phyloP scores from a whole-genome alignment of 2,797 vertebrate species.

The Amphiprion clarkii region DNA sequence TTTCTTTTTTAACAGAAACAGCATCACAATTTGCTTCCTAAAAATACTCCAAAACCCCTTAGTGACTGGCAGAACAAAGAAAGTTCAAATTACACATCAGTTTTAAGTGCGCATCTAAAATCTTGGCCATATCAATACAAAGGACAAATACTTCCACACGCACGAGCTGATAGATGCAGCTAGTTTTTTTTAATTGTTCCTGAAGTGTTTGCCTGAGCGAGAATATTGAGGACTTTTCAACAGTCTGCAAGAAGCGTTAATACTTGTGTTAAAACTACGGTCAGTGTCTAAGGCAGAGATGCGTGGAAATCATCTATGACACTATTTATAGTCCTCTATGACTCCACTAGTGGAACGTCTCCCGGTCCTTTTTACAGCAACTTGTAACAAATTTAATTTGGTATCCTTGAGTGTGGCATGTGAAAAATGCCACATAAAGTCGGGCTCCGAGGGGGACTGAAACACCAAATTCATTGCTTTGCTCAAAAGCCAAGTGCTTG shows the following conservation, averaged over 20 bases:
- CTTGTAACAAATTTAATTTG: conserved; percentile 34
- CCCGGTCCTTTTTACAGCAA: conserved; percentile 24
- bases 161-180: neutral
- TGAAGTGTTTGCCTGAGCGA: conserved; percentile 7
- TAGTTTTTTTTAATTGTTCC: neutral
- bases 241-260: neutral
- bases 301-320: conserved; percentile 16
- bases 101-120: neutral
- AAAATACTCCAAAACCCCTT: neutral
- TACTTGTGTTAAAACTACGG: conserved; percentile 13
- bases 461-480: conserved; percentile 41
- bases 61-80: conserved; percentile 7
- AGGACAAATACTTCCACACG: neutral
- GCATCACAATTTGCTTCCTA: conserved; percentile 4
- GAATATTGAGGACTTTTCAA: neutral
- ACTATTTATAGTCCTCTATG: conserved; percentile 6
- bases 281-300: conserved; percentile 2
- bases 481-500: conserved; percentile 67
- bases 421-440: conserved; percentile 43
- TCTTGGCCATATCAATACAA: neutral
- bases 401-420: conserved; percentile 47
- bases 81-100: neutral
- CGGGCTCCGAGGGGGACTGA: conserved; percentile 14
- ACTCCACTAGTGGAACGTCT: conserved; percentile 3
- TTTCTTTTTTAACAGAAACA: conserved; percentile 1